Percentiles rank a stretch among this genome's conserved stretches.
These are phyloP conservation scores for Notodonta ziczac DNA, from an alignment of 2,888 invertebrate species.

Conservation along the genomic window DNA sequence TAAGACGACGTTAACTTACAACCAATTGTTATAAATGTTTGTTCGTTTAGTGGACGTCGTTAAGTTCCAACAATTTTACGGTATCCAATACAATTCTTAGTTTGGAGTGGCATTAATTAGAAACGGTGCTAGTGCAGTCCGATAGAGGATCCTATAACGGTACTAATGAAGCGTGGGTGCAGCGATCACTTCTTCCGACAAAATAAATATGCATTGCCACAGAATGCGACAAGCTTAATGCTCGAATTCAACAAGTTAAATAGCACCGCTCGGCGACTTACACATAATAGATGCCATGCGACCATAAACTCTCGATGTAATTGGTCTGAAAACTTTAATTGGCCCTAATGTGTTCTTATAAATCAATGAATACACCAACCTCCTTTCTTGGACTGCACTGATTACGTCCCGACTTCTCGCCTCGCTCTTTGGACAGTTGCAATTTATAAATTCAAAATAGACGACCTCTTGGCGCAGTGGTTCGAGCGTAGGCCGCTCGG, in stretches of 20 bases:
- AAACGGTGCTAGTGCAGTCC: slow-evolving; percentile 26
- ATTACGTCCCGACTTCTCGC: slow-evolving; percentile 55
- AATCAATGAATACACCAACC: slow-evolving; percentile 68
- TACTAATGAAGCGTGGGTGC: slow-evolving; percentile 40
- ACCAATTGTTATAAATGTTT: neutral
- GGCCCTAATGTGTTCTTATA: slow-evolving; percentile 67
- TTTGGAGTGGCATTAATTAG: slow-evolving; percentile 28
- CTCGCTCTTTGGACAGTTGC: slow-evolving; percentile 48
- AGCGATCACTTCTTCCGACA: slow-evolving; percentile 30
- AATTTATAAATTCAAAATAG: slow-evolving; percentile 34
- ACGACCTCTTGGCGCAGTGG: too few relatives aligned
- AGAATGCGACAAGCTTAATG: slow-evolving; percentile 39
- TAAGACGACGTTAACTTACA: neutral
- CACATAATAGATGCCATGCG: slow-evolving; percentile 48
- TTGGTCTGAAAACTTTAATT: slow-evolving; percentile 70
- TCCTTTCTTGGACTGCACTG: slow-evolving; percentile 60
- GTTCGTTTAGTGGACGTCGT: neutral
- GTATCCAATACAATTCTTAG: slow-evolving; percentile 17
- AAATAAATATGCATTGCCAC: slow-evolving; percentile 49
- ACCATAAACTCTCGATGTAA: slow-evolving; percentile 54
- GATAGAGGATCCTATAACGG: slow-evolving; percentile 24
- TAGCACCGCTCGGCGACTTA: slow-evolving; percentile 44
- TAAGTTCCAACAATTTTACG: slow-evolving; percentile 17
- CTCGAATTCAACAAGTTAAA: slow-evolving; percentile 25
- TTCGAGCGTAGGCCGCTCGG: too few relatives aligned